Percentiles rank a stretch among this genome's conserved stretches.
Evolutionary conservation across 2,797 vertebrate species (phyloP).

Genomic region (Parambassis ranga): DNA sequence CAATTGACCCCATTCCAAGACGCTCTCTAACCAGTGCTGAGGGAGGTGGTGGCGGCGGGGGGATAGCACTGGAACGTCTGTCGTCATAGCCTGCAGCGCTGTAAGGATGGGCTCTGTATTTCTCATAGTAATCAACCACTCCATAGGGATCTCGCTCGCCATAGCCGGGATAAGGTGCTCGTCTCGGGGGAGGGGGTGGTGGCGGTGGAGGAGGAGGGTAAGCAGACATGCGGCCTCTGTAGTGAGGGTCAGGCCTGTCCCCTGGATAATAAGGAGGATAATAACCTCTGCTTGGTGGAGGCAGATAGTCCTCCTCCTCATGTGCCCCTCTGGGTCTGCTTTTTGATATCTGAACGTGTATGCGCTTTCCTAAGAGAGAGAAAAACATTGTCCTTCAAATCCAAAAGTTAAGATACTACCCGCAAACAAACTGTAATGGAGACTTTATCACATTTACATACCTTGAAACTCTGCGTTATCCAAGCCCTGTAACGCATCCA

Average conservation of each 20-base stretch:
- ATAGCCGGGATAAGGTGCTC: conserved; percentile 66
- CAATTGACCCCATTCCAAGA: conserved; percentile 73
- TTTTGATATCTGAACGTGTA: conserved; percentile 94
- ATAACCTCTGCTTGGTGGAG: conserved; percentile 69
- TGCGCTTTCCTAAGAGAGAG: conserved; percentile 85
- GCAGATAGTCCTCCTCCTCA: conserved; percentile 83
- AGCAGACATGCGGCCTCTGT: conserved; percentile 67
- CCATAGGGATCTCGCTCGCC: conserved; percentile 63
- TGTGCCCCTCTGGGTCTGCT: conserved; percentile 86
- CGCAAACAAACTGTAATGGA: not conserved
- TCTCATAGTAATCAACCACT: conserved; percentile 83
- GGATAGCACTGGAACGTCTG: conserved; percentile 64
- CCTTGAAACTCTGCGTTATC: conserved; percentile 83
- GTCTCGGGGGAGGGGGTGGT: conserved; percentile 70
- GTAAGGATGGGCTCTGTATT: conserved; percentile 77
- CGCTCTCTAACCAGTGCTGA: conserved; percentile 84
- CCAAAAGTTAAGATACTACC: not conserved
- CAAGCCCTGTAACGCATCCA: conserved; percentile 81
- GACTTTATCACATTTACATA: conserved; percentile 20
- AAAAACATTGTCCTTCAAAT: conserved; percentile 21
- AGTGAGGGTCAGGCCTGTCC: conserved; percentile 69
- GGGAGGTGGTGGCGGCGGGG: conserved; percentile 81
- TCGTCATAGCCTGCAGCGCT: conserved; percentile 61
- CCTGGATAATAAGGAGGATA: conserved; percentile 72
- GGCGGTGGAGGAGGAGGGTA: conserved; percentile 73